phyloP scores from a whole-genome alignment of 2,113 vertebrate genomes.

The Theristicus caerulescens region DNA sequence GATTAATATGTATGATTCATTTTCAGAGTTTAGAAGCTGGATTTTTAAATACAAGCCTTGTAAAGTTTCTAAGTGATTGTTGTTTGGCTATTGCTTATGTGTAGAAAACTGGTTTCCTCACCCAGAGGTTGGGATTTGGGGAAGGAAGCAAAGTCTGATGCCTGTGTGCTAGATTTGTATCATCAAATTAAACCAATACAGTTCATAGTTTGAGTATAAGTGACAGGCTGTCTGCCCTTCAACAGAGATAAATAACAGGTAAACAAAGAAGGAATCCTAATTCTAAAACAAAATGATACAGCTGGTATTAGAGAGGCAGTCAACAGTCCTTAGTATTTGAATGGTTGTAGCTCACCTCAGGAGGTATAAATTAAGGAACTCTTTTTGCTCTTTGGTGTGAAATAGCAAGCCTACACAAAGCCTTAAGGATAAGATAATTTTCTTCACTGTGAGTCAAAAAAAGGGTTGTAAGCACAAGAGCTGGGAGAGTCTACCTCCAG shows the following conservation, averaged over 20 bases:
- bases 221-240: background rate
- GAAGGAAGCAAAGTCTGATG: background rate
- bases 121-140: background rate
- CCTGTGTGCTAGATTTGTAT: background rate
- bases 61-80: background rate
- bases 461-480: background rate
- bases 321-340: background rate
- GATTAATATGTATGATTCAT: background rate
- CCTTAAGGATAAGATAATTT: constrained; percentile 1
- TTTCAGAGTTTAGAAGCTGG: background rate
- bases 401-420: background rate
- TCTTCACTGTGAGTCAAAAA: background rate
- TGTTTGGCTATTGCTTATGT: background rate
- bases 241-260: background rate
- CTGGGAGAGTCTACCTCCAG: background rate
- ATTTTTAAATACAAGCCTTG: background rate
- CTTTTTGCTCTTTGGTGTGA: background rate
- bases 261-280: background rate
- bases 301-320: background rate
- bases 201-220: background rate
- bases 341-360: background rate
- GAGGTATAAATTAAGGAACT: constrained; percentile 8
- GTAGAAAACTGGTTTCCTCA: background rate
- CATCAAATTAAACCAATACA: background rate
- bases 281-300: background rate